A percentile compares a stretch with the other conserved stretches of the same genome.
Evolutionary conservation across 2,888 invertebrate species (phyloP).

Genomic region (Automeris io): DNA sequence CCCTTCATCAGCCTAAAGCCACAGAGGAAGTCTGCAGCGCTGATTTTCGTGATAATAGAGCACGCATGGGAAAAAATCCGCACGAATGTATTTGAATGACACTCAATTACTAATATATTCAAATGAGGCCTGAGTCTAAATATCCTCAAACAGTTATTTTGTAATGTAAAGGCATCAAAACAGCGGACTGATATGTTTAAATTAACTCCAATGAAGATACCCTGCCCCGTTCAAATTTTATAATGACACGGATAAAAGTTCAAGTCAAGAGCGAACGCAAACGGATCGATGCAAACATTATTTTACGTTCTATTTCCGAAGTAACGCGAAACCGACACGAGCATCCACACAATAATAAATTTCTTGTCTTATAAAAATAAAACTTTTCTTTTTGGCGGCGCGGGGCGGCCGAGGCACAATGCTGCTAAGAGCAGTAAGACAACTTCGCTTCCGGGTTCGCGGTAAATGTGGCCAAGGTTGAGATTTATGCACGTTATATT

Average conservation of each 20-base stretch:
- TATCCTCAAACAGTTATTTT: no score
- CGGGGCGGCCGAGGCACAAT: constrained; percentile 46
- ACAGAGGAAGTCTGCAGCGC: no score
- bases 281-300: constrained; percentile 44
- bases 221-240: neutral
- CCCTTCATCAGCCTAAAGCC: no score
- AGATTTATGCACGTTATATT: no score
- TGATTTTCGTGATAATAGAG: no score
- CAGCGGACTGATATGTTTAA: no score
- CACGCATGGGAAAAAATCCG: no score
- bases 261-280: constrained; percentile 20
- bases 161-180: no score
- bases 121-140: no score
- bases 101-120: no score
- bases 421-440: constrained; percentile 18
- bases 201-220: neutral
- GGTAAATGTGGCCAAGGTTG: no score
- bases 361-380: constrained; percentile 76
- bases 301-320: constrained; percentile 67
- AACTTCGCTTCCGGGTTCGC: constrained; percentile 9
- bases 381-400: constrained; percentile 71
- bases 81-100: no score
- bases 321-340: constrained; percentile 69
- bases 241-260: constrained; percentile 4
- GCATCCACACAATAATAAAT: constrained; percentile 72